Base-by-base conservation (phyloP, 1,140 invertebrate genomes). In the Bombus consobrinus region DNA sequence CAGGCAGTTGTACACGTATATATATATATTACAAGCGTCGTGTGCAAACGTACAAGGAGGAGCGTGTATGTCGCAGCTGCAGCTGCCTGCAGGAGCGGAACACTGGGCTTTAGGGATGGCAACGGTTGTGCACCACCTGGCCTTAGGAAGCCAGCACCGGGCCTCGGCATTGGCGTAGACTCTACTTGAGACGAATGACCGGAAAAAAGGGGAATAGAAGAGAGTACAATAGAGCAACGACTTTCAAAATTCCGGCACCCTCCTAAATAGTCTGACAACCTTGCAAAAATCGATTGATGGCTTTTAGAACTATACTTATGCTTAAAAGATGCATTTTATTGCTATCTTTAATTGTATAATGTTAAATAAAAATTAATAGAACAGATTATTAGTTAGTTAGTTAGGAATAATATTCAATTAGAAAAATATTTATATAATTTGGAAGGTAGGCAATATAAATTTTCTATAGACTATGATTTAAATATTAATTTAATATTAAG, bases 91-190 rank as follows among this genome's bases (percentile, higher is more conserved):
- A 91, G 77, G 59, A 87, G 88, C 90, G 88, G 91, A 92, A 92
- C 92, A 92, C 89, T 90, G 91, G 88, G 90, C 90, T 92, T 90
- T 90, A 85, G 93, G 93, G 93, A 93, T 93, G 91, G 93, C 93
- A 94, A 94, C 94, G 93, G 94, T 94, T 93, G 93, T 88, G 92
- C 92, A 93, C 94, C 94, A 95, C 94, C 94, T 95, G 94, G 94
- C 93, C 93, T 90, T 88, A 85, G 87, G 88, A 90, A 92, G 88
- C 91, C 90, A 90, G 90, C 88, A 93, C 92, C 91, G 91, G 92
- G 92, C 92, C 89, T 84, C 85, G 85, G 68, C 91, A 93, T 90
- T 93, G 92, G 93, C 89, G 92, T 93, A 92, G 91, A 80, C 78
- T 87, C 28, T 64, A 41, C 88, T 76, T 76, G 76, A 87, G 73